Conservation (phyloP, 23 tunicate genomes). For the Corella eumyota region DNA sequence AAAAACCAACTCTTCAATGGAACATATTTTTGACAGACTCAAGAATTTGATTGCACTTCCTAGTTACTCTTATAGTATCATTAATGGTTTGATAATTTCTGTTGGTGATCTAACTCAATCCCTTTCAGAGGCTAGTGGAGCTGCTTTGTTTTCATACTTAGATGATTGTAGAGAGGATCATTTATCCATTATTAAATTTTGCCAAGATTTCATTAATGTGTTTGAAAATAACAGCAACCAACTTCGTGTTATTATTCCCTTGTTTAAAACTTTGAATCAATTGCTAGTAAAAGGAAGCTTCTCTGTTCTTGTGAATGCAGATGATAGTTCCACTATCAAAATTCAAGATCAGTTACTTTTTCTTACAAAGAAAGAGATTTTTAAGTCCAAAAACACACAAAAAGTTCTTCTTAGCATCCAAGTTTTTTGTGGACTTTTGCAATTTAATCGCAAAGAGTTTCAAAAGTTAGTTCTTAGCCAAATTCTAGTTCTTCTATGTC, state of each 20-base stretch:
- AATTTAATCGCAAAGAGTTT: slow-evolving; percentile 16
- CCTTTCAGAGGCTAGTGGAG: slow-evolving; percentile 83
- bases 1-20: slow-evolving; percentile 24
- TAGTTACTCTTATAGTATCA: slow-evolving; percentile 29
- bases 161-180: slow-evolving; percentile 24
- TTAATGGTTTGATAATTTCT: slow-evolving; percentile 81
- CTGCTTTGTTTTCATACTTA: slow-evolving; percentile 52
- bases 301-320: slow-evolving; percentile 19
- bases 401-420: slow-evolving; percentile 35
- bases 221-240: slow-evolving; percentile 40
- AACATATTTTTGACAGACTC: slow-evolving; percentile 22
- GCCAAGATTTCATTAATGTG: slow-evolving; percentile 26
- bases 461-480: slow-evolving; percentile 38
- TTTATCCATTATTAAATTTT: slow-evolving; percentile 21
- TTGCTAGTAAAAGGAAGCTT: slow-evolving; percentile 54
- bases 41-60: slow-evolving; percentile 26
- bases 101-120: slow-evolving; percentile 95
- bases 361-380: slow-evolving; percentile 55
- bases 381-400: slow-evolving; percentile 69
- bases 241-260: slow-evolving; percentile 53
- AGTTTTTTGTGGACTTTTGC: slow-evolving; percentile 58
- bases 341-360: slow-evolving; percentile 28
- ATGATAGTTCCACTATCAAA: background rate
- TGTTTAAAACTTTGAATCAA: slow-evolving; percentile 56
- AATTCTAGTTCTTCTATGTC: slow-evolving; percentile 66